These are phyloP conservation scores for Mormyrus proboscirostris DNA, from an alignment of 2,797 vertebrate genomes.

Conservation along the genomic window DNA sequence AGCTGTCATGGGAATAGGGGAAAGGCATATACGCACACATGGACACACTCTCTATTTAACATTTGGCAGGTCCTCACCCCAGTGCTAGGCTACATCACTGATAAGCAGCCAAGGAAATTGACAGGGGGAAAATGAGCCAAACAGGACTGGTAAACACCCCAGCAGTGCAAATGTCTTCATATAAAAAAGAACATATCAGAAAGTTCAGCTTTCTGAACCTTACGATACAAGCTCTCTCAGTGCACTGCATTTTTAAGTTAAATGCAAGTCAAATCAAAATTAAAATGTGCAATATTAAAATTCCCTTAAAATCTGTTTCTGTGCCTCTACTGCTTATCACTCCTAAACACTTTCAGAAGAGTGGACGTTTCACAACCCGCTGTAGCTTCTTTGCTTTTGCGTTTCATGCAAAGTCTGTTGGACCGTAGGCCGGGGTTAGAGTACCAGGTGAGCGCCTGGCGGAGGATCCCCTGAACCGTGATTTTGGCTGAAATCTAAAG, in stretches of 20 bases:
- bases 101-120: slow-evolving; percentile 3
- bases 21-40: slow-evolving; percentile 22
- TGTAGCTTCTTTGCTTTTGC: neutral
- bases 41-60: neutral
- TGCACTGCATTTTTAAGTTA: neutral
- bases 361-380: neutral
- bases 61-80: neutral
- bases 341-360: neutral
- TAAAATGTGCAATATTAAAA: neutral
- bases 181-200: neutral
- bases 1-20: slow-evolving; percentile 1
- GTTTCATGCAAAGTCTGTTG: neutral
- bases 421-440: neutral
- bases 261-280: neutral
- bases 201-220: neutral
- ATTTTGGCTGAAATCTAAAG: neutral
- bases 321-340: neutral
- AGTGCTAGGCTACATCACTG: neutral
- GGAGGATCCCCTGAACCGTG: no score
- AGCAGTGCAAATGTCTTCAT: neutral
- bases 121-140: neutral
- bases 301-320: neutral
- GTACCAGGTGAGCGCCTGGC: neutral
- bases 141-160: neutral
- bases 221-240: neutral